These are phyloP conservation scores for Megaustenia siamemsis DNA, from an alignment of 2,888 invertebrate species.

Conservation along the genomic window DNA sequence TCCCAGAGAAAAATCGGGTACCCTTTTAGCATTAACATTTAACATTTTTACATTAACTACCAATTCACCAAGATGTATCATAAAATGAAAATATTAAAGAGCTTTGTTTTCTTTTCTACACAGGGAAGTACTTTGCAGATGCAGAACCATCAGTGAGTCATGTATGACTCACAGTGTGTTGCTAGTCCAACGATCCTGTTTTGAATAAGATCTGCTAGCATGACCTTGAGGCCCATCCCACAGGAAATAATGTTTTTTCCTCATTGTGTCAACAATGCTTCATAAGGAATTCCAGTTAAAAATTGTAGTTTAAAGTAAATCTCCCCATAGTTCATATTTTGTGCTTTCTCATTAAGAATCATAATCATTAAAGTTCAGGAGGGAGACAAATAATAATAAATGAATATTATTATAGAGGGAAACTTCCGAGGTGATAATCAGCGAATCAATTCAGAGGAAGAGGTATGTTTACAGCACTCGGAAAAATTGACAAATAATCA, in stretches of 20 bases:
- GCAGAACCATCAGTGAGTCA: conserved; percentile 66
- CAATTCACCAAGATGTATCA: no score
- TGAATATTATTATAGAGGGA: no score
- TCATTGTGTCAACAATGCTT: not conserved
- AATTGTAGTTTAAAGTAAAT: not conserved
- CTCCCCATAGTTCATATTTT: not conserved
- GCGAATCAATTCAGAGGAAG: no score
- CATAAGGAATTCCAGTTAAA: conserved; percentile 2
- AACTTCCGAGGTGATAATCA: no score
- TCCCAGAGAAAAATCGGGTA: no score
- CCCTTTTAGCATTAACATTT: no score
- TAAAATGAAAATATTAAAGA: not conserved
- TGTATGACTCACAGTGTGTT: conserved; percentile 62
- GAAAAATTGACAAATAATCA: no score
- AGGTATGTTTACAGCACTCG: no score
- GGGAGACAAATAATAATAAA: no score
- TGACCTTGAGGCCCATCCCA: not conserved
- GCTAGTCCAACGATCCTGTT: not conserved
- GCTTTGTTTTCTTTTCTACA: not conserved
- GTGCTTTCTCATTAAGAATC: not conserved
- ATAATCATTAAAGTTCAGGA: no score
- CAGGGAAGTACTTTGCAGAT: conserved; percentile 74
- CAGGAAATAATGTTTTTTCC: not conserved
- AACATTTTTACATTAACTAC: no score
- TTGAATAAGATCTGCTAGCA: not conserved